phyloP scores from a whole-genome alignment of 2,113 vertebrate species.

The Seriola aureovittata region DNA sequence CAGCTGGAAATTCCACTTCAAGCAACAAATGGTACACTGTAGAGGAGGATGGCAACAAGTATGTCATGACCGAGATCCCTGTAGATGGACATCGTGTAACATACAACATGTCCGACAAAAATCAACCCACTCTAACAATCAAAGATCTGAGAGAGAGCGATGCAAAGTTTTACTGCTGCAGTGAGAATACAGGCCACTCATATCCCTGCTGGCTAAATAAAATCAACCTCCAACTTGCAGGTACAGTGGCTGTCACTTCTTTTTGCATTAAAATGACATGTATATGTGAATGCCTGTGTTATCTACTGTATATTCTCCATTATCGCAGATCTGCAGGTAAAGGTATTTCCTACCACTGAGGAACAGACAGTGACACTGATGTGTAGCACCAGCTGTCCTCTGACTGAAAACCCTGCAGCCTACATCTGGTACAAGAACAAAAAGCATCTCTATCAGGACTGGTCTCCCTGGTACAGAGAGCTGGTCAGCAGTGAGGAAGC shows the following conservation, averaged over 20 bases:
- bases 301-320: background rate
- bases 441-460: slow-evolving; percentile 55
- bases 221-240: background rate
- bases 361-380: slow-evolving; percentile 30
- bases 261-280: background rate
- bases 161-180: background rate
- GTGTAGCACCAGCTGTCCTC: slow-evolving; percentile 50
- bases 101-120: background rate
- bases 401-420: slow-evolving; percentile 39
- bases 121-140: slow-evolving; percentile 3
- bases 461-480: slow-evolving; percentile 56
- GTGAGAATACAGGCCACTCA: background rate
- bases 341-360: slow-evolving; percentile 34
- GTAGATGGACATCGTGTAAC: background rate
- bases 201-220: accelerated
- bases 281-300: too few relatives aligned
- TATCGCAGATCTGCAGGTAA: slow-evolving; percentile 48
- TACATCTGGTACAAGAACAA: slow-evolving; percentile 65
- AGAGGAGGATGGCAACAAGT: accelerated
- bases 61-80: background rate
- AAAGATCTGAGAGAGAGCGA: background rate
- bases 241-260: background rate
- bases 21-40: slow-evolving; percentile 5
- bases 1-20: background rate
- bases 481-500: slow-evolving; percentile 44